Percentiles rank a stretch among this genome's conserved stretches.
Conservation (phyloP, 1,140 invertebrate genomes). For the Rhizoglyphus robini region DNA sequence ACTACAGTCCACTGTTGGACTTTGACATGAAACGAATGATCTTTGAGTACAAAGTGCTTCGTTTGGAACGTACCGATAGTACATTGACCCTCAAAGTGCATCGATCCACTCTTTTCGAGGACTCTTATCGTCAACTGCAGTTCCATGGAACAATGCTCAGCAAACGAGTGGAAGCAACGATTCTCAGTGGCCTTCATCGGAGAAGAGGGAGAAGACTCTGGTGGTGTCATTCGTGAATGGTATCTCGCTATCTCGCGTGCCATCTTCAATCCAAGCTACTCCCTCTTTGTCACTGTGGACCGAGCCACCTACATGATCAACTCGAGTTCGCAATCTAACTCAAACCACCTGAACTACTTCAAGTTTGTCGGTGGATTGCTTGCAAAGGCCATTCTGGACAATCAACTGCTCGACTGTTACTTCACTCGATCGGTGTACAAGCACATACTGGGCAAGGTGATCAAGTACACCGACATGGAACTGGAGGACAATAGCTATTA, state of each 20-base stretch:
- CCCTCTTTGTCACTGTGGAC: slow-evolving; percentile 81
- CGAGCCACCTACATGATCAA: slow-evolving; percentile 94
- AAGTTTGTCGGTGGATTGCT: slow-evolving; percentile 88
- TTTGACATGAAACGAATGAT: slow-evolving; percentile 85
- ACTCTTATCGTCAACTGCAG: slow-evolving; percentile 79
- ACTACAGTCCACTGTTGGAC: slow-evolving; percentile 74
- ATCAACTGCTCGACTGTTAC: slow-evolving; percentile 85
- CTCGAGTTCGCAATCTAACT: slow-evolving; percentile 77
- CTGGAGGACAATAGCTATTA: slow-evolving; percentile 88
- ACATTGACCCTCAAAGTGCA: slow-evolving; percentile 77
- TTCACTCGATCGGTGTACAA: slow-evolving; percentile 91
- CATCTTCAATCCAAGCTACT: slow-evolving; percentile 92
- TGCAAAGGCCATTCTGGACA: slow-evolving; percentile 87
- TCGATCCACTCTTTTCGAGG: slow-evolving; percentile 74
- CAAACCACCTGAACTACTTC: slow-evolving; percentile 83
- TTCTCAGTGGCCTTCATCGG: slow-evolving; percentile 92
- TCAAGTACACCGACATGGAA: slow-evolving; percentile 84
- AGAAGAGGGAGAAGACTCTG: slow-evolving; percentile 58
- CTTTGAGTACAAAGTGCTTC: slow-evolving; percentile 70
- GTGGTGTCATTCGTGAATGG: slow-evolving; percentile 79
- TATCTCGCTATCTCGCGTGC: slow-evolving; percentile 86
- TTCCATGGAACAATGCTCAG: slow-evolving; percentile 61
- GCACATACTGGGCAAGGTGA: slow-evolving; percentile 75
- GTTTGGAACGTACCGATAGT: slow-evolving; percentile 63
- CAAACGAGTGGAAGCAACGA: slow-evolving; percentile 84